Conservation (phyloP, 2,113 vertebrate genomes). For the Corythornis cristatus region DNA sequence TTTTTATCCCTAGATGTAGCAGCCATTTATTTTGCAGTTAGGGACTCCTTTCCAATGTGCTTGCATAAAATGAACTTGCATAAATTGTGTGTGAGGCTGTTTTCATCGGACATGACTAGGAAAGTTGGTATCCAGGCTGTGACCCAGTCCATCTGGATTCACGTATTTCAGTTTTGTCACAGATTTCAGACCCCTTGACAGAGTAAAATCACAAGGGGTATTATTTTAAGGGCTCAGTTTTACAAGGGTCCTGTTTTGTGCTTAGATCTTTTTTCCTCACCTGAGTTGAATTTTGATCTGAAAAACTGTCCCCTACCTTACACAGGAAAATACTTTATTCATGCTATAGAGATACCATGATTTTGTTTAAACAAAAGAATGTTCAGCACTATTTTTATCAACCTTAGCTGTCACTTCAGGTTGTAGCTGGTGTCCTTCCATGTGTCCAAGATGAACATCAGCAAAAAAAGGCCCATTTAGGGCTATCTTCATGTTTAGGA, state of each 20-base stretch:
- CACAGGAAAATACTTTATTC: background rate
- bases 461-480: background rate
- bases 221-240: background rate
- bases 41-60: background rate
- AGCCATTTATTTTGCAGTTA: background rate
- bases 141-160: background rate
- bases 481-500: background rate
- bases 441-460: background rate
- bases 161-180: background rate
- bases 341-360: fast-evolving
- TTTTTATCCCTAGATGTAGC: background rate
- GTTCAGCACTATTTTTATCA: background rate
- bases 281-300: background rate
- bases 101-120: background rate
- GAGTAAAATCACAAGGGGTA: background rate
- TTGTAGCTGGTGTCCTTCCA: background rate
- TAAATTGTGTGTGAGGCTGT: background rate
- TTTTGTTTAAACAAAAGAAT: background rate
- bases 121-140: background rate
- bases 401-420: background rate
- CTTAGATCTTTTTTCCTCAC: background rate
- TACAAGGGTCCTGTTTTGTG: background rate
- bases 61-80: background rate
- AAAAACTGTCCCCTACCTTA: background rate
- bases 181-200: background rate